Conservation (phyloP, 2,888 invertebrate genomes). For the Embidobia sp. region DNA sequence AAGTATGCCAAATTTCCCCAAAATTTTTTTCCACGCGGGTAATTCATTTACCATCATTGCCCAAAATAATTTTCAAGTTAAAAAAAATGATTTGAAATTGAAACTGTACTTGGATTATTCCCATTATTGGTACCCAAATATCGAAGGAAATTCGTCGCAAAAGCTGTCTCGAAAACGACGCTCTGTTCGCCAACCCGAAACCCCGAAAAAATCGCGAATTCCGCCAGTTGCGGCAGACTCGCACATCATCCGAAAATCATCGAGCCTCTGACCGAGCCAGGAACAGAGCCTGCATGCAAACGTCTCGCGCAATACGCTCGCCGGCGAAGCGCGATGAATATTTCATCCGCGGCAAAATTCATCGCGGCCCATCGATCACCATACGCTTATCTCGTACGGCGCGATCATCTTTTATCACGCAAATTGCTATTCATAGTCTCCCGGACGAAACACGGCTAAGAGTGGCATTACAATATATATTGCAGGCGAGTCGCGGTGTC, state of each 20-base stretch:
- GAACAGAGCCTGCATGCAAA: conserved; percentile 44
- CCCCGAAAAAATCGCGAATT: too few relatives aligned
- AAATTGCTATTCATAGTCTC: conserved; percentile 66
- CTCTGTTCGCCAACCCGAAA: too few relatives aligned
- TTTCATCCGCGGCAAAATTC: conserved; percentile 48
- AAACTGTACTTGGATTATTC: too few relatives aligned
- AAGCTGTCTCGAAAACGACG: too few relatives aligned
- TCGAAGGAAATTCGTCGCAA: too few relatives aligned
- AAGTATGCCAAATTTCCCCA: too few relatives aligned
- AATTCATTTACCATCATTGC: too few relatives aligned
- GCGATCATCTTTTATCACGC: conserved; percentile 59
- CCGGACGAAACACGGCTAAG: conserved; percentile 47
- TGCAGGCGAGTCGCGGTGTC: conserved; percentile 48
- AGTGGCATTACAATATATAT: conserved; percentile 66
- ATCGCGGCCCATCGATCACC: conserved; percentile 61
- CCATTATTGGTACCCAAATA: too few relatives aligned
- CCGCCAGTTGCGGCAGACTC: too few relatives aligned
- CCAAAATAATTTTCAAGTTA: too few relatives aligned
- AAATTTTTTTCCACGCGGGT: too few relatives aligned
- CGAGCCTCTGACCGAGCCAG: neutral
- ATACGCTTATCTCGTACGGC: conserved; percentile 61
- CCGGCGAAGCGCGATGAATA: conserved; percentile 56
- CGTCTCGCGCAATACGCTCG: conserved; percentile 42
- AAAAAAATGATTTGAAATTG: too few relatives aligned
- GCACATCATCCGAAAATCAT: neutral